Evolutionary conservation across 2,797 vertebrate species (phyloP).

Genomic region (Glossophaga mutica): DNA sequence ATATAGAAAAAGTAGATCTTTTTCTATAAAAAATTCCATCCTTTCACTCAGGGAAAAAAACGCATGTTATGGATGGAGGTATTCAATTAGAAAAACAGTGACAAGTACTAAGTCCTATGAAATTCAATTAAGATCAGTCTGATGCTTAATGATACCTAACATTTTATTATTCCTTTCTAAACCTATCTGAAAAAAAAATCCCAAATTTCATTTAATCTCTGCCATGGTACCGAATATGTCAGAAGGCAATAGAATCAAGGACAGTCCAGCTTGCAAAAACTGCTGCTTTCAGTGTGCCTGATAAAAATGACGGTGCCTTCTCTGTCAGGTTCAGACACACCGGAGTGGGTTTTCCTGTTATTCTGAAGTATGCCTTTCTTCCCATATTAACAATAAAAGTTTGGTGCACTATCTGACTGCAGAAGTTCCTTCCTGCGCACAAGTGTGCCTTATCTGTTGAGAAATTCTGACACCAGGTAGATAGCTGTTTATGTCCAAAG

Average conservation of each 20-base stretch:
- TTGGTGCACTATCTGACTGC: slow-evolving; percentile 56
- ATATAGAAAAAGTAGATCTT: not conserved
- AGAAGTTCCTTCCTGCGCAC: slow-evolving; percentile 78
- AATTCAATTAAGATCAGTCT: slow-evolving; percentile 68
- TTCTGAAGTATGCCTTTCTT: slow-evolving; percentile 71
- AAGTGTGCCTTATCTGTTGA: slow-evolving; percentile 75
- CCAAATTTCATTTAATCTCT: slow-evolving; percentile 74
- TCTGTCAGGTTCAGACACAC: slow-evolving; percentile 69
- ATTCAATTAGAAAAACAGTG: not conserved
- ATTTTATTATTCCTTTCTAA: slow-evolving; percentile 73
- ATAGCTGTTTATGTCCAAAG: slow-evolving; percentile 60
- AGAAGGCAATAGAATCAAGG: slow-evolving; percentile 76
- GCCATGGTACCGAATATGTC: slow-evolving; percentile 74
- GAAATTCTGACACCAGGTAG: slow-evolving; percentile 74
- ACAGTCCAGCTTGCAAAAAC: slow-evolving; percentile 65
- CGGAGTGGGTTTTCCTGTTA: slow-evolving; percentile 50
- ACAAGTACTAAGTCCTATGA: slow-evolving; percentile 2
- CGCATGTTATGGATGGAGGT: not conserved
- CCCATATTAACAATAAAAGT: slow-evolving; percentile 74
- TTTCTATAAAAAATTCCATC: not conserved
- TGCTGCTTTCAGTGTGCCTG: slow-evolving; percentile 5
- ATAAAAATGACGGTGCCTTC: slow-evolving; percentile 55
- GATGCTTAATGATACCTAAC: slow-evolving; percentile 57
- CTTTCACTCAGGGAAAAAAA: not conserved
- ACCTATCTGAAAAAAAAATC: slow-evolving; percentile 78